Evolutionary conservation across 2,888 invertebrate species (phyloP).

Genomic region (Cryptops parisi): DNA sequence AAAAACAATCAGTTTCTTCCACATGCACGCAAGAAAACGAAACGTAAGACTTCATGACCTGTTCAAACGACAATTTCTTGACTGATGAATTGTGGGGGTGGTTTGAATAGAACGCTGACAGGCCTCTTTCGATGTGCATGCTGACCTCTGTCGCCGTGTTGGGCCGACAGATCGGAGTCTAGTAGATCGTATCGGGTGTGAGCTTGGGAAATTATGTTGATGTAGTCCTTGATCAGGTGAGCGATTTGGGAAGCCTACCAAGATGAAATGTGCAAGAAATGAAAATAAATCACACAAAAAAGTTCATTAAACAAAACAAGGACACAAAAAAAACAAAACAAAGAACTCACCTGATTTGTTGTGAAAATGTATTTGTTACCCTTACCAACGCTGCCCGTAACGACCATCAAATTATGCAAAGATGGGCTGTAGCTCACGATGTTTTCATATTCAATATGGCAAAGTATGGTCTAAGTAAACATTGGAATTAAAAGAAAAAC

Average conservation of each 20-base stretch:
- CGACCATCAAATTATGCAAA: slow-evolving; percentile 80
- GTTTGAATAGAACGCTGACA: slow-evolving; percentile 23
- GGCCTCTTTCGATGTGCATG: slow-evolving; percentile 20
- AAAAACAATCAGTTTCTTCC: too few relatives aligned
- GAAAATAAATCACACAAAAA: neutral
- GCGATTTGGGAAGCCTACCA: slow-evolving; percentile 84
- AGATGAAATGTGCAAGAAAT: slow-evolving; percentile 14
- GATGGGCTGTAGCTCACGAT: slow-evolving; percentile 85
- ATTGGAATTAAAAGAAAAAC: neutral
- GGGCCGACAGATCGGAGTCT: slow-evolving; percentile 7
- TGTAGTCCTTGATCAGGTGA: slow-evolving; percentile 78
- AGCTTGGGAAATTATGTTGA: slow-evolving; percentile 41
- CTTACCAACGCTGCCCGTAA: slow-evolving; percentile 70
- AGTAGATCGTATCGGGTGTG: slow-evolving; percentile 14
- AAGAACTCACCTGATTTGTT: slow-evolving; percentile 58
- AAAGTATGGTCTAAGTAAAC: slow-evolving; percentile 52
- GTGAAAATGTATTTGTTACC: slow-evolving; percentile 88
- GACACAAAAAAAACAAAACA: neutral
- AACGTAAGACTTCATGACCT: neutral
- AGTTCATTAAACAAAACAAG: neutral
- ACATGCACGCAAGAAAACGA: too few relatives aligned
- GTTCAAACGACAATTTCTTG: slow-evolving; percentile 20
- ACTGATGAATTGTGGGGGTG: slow-evolving; percentile 22
- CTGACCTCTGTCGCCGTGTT: slow-evolving; percentile 12
- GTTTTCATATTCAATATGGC: slow-evolving; percentile 79